These are phyloP conservation scores for Capitella teleta DNA, from an alignment of 1,140 invertebrate species.

Conservation along the genomic window DNA sequence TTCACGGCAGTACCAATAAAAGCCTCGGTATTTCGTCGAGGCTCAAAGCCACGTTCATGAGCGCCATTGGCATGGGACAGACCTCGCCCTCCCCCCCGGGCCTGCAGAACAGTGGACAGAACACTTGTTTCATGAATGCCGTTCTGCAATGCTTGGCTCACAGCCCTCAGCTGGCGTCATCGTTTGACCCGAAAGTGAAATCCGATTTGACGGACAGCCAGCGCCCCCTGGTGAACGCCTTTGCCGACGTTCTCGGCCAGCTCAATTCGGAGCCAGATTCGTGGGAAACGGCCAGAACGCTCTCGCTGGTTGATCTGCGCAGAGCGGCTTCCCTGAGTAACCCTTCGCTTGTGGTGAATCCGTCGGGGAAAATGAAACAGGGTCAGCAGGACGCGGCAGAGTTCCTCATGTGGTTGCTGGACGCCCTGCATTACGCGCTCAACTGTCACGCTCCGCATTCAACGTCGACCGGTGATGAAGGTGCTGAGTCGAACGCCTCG, in stretches of 20 bases:
- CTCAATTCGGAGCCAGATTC: too few relatives aligned
- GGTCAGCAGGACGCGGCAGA: slow-evolving; percentile 36
- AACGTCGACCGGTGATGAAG: too few relatives aligned
- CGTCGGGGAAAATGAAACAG: slow-evolving; percentile 21
- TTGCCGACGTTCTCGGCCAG: too few relatives aligned
- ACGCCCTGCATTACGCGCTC: slow-evolving; percentile 24
- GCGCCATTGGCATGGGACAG: slow-evolving; percentile 19
- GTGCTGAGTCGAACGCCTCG: too few relatives aligned
- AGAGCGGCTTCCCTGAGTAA: neutral
- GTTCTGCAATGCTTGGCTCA: slow-evolving; percentile 34
- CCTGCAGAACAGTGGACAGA: slow-evolving; percentile 29
- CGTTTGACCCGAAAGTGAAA: neutral
- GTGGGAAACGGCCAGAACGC: too few relatives aligned
- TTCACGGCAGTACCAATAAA: slow-evolving; percentile 8
- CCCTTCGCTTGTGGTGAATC: slow-evolving; percentile 17
- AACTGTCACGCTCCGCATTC: slow-evolving; percentile 12
- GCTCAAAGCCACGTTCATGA: slow-evolving; percentile 23
- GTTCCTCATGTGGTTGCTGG: slow-evolving; percentile 37
- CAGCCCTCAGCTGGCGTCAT: slow-evolving; percentile 21
- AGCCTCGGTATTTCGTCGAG: slow-evolving; percentile 1
- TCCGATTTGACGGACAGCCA: slow-evolving; percentile 19
- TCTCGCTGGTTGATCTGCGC: slow-evolving; percentile 7
- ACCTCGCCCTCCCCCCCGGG: slow-evolving; percentile 21
- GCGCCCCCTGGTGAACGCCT: too few relatives aligned
- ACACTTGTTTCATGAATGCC: slow-evolving; percentile 37